Percentiles rank a stretch among this genome's conserved stretches.
Conservation (phyloP, 2,888 invertebrate species). For the Colletes collaris region DNA sequence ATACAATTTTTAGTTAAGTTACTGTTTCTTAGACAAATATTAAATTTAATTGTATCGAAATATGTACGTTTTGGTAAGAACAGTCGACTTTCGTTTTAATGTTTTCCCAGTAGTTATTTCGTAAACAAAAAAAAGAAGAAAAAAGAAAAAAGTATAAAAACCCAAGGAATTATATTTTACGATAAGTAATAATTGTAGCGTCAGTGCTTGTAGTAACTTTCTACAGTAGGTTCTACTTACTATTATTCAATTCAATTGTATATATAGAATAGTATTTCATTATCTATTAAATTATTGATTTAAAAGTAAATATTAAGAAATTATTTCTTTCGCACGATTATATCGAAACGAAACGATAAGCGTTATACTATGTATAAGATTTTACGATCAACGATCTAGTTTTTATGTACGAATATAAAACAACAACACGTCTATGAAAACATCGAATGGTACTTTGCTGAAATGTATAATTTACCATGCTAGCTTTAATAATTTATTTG, state of each 20-base stretch:
- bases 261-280: constrained; percentile 30
- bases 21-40: neutral
- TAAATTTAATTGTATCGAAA: constrained; percentile 2
- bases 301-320: constrained; percentile 18
- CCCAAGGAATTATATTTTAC: constrained; percentile 12
- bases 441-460: neutral
- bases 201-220: constrained; percentile 11
- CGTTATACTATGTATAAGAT: constrained; percentile 20
- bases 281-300: constrained; percentile 31
- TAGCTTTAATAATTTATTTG: neutral
- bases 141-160: neutral
- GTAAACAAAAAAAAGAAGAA: no score
- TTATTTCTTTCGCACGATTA: constrained; percentile 29
- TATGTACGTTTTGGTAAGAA: neutral
- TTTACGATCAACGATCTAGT: constrained; percentile 12
- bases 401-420: constrained; percentile 10
- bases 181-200: constrained; percentile 16
- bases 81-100: neutral
- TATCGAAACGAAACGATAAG: constrained; percentile 22
- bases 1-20: neutral
- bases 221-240: constrained; percentile 1
- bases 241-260: constrained; percentile 22
- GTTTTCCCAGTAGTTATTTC: neutral
- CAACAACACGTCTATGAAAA: neutral
- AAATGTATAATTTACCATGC: constrained; percentile 3